Evolutionary conservation across 2,113 vertebrate species (phyloP).

Genomic region (Apus apus): DNA sequence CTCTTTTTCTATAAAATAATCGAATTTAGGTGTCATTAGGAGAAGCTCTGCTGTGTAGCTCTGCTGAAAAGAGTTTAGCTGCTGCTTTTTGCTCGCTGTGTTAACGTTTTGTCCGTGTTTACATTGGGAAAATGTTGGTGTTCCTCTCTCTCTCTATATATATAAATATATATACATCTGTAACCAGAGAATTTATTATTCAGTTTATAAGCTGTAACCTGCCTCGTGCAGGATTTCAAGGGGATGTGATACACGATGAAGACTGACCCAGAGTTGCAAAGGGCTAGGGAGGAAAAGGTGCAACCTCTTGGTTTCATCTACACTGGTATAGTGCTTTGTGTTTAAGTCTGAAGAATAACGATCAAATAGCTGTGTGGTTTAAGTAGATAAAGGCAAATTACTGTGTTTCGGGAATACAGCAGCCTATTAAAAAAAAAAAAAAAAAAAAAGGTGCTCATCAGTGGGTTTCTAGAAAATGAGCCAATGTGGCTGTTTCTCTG

Average conservation of each 20-base stretch:
- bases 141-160: not conserved
- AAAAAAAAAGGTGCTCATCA: not conserved
- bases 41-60: not conserved
- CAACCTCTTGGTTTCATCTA: not conserved
- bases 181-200: not conserved
- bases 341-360: not conserved
- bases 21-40: not conserved
- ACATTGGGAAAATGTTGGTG: not conserved
- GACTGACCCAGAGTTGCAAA: accelerated
- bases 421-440: not conserved
- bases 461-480: not conserved
- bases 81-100: not conserved
- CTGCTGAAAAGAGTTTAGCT: not conserved
- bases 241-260: not conserved
- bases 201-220: not conserved
- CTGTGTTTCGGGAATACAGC: not conserved
- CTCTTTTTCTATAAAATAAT: not conserved
- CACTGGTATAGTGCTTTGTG: not conserved
- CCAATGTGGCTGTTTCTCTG: not conserved
- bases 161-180: no score
- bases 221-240: not conserved
- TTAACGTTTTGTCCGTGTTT: accelerated
- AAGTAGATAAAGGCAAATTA: not conserved
- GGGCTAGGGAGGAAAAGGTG: not conserved
- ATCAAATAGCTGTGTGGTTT: not conserved